These are phyloP conservation scores for Lepidurus arcticus DNA, from an alignment of 1,140 invertebrate genomes.

Conservation along the genomic window DNA sequence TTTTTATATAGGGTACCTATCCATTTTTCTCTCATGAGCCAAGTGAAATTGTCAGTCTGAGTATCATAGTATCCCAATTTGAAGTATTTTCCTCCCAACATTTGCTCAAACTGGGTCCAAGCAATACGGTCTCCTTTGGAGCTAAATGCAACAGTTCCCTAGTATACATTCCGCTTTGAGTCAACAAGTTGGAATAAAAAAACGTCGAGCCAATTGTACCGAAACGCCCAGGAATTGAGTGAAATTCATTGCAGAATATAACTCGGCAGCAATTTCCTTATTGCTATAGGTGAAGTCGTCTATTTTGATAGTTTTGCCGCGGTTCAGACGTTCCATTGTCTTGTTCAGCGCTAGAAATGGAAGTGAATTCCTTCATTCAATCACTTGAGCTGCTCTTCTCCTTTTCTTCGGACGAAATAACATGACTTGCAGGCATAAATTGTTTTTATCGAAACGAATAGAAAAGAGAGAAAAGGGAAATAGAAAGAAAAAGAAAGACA, in stretches of 20 bases:
- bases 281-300: conserved; percentile 98
- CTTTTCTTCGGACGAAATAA: conserved; percentile 22
- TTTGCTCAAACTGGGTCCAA: conserved; percentile 96
- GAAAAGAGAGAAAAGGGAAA: background rate
- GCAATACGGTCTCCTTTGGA: conserved; percentile 97
- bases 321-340: conserved; percentile 75
- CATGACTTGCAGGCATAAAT: background rate
- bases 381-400: background rate
- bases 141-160: conserved; percentile 91
- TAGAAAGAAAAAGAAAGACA: background rate
- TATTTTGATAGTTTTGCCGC: conserved; percentile 66
- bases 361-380: background rate
- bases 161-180: conserved; percentile 29
- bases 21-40: conserved; percentile 60
- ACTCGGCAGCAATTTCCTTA: conserved; percentile 87
- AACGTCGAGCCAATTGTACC: conserved; percentile 55
- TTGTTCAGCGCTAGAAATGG: conserved; percentile 80
- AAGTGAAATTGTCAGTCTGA: conserved; percentile 88
- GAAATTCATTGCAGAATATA: conserved; percentile 94
- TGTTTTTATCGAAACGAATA: background rate
- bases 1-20: conserved; percentile 29
- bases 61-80: conserved; percentile 96
- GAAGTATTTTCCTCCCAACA: conserved; percentile 88
- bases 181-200: conserved; percentile 4
- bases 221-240: conserved; percentile 97